Evolutionary conservation across 1,140 invertebrate genomes (phyloP).

Genomic region (Lithobius niger): DNA sequence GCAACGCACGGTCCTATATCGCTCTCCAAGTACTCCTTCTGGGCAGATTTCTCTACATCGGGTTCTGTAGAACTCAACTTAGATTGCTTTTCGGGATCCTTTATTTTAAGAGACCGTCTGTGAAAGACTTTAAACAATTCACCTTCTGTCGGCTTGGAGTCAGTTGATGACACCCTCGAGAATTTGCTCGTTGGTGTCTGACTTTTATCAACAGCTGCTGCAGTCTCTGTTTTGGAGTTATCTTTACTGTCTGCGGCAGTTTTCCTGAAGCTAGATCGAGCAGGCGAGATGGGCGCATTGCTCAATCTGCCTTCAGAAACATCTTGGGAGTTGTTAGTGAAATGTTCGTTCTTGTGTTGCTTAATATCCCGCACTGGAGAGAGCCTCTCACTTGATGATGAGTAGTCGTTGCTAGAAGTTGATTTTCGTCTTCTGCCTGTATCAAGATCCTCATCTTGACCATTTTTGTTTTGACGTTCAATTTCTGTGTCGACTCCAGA

Average conservation of each 20-base stretch:
- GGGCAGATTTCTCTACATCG: conserved; percentile 47
- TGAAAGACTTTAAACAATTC: conserved; percentile 68
- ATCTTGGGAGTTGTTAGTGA: conserved; percentile 3
- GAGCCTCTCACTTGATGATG: not conserved
- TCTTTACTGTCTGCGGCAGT: conserved; percentile 5
- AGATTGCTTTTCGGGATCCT: conserved; percentile 46
- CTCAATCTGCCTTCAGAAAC: conserved; percentile 3
- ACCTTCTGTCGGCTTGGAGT: conserved; percentile 46
- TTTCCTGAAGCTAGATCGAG: conserved; percentile 12
- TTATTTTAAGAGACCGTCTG: conserved; percentile 54
- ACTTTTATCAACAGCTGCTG: conserved; percentile 3
- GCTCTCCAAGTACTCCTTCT: conserved; percentile 29
- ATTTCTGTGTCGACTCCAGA: not conserved
- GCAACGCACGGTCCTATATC: conserved; percentile 27
- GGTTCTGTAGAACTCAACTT: conserved; percentile 28
- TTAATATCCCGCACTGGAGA: not conserved
- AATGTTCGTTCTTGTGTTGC: not conserved
- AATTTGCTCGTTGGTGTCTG: conserved; percentile 13
- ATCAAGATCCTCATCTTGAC: conserved; percentile 11
- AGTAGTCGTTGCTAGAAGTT: not conserved
- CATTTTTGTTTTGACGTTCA: conserved; percentile 10
- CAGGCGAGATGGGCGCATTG: not conserved
- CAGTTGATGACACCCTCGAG: not conserved
- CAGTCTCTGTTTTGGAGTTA: conserved; percentile 11
- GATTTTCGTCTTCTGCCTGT: conserved; percentile 10